Evolutionary conservation across 2,113 vertebrate species (phyloP), one percentile per base, ranked within the genome.

Genomic region (Gambusia affinis): DNA sequence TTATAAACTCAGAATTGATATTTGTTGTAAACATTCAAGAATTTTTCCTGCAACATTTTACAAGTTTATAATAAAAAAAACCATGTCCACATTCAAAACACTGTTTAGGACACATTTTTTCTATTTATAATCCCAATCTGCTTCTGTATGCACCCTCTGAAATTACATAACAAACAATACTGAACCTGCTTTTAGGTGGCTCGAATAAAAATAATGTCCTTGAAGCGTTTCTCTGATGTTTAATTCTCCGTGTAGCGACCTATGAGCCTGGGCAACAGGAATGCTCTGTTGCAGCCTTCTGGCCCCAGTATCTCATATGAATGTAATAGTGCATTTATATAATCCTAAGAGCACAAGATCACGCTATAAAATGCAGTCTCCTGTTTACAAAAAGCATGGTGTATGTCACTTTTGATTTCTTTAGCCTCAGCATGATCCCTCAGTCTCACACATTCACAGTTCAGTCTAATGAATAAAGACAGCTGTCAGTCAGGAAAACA

Each of bases 171-270:
- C 28, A 30, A 31, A 12, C 24, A 33, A 29, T 70, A 5, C 31
- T 71, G 47, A 60, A 39, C 69, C 62, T 68, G 64, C 27, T 70
- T 76, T 17, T 30, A 67, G 64, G 51, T 81, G 85, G 73, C 73
- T 69, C 85, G 35, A 31, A 61, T 64, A 61, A 61, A 31, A 42
- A 42, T 4, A 19, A 35, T 12, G 73, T 51, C 70, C 64, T 77
- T 76, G 66, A 62, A 37, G 28, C 30, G 60, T 76, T 29, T 76
- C 39, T 75, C 51, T 67, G 71, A 28, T 60, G 44, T 82, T 83
- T 51, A 70, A 74, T 85, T 82, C 72, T 67, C 70, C 17, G 69
- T 81, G 67, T 24, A 60, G 30, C 72, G 35, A 72, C 78, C 67
- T 80, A 19, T 73, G 64, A 78, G 54, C 64, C 72, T 73, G 17